A percentile compares a stretch with the other conserved stretches of the same genome.
Conservation (phyloP, 1,140 invertebrate genomes). For the Helicoverpa zea region DNA sequence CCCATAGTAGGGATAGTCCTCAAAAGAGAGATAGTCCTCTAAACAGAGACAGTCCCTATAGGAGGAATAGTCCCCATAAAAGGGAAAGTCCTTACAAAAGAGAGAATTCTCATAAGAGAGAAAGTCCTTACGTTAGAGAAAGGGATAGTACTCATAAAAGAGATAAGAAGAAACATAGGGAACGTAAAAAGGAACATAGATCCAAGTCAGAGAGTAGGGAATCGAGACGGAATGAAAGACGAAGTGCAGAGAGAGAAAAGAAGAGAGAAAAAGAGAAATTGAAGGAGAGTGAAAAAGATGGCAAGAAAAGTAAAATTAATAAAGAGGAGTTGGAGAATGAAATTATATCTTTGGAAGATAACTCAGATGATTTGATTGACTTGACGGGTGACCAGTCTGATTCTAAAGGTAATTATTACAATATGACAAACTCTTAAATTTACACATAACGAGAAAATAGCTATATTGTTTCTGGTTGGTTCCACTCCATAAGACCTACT, state of each 20-base stretch:
- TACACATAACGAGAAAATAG: no score
- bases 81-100: slow-evolving; percentile 52
- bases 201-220: slow-evolving; percentile 72
- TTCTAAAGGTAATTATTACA: slow-evolving; percentile 70
- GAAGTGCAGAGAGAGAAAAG: slow-evolving; percentile 62
- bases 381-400: slow-evolving; percentile 79
- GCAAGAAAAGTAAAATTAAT: slow-evolving; percentile 62
- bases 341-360: slow-evolving; percentile 80
- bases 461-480: no score
- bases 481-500: no score
- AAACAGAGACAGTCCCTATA: slow-evolving; percentile 53
- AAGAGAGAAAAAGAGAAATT: slow-evolving; percentile 62
- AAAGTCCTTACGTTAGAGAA: slow-evolving; percentile 34
- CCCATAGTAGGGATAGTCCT: slow-evolving; percentile 41
- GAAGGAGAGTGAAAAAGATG: slow-evolving; percentile 59
- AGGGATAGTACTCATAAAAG: slow-evolving; percentile 53
- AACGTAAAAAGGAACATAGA: slow-evolving; percentile 68
- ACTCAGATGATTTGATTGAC: slow-evolving; percentile 81
- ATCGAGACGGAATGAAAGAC: slow-evolving; percentile 51
- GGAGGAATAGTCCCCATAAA: slow-evolving; percentile 51
- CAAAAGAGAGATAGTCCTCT: slow-evolving; percentile 51
- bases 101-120: slow-evolving; percentile 54
- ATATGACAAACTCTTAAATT: no score
- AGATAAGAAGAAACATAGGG: slow-evolving; percentile 69
- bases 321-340: slow-evolving; percentile 70